Conservation (phyloP, 2,113 vertebrate species). For the Fregetta grallaria region DNA sequence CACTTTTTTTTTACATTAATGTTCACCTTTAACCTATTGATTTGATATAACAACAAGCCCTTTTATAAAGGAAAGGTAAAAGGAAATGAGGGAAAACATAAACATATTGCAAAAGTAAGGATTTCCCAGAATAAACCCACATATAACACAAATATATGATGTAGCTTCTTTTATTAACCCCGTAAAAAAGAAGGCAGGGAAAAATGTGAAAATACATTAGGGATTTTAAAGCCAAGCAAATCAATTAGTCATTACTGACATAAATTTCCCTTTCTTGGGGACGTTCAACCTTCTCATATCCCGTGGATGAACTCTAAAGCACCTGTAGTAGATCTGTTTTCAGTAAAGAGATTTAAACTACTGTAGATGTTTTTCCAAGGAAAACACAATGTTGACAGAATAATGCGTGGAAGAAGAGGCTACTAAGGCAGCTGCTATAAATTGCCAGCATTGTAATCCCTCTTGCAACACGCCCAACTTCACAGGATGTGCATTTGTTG, state of each 20-base stretch:
- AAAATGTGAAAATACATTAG: constrained; percentile 61
- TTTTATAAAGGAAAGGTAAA: constrained; percentile 56
- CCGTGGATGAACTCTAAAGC: constrained; percentile 76
- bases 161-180: constrained; percentile 64
- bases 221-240: constrained; percentile 70
- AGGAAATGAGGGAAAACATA: constrained; percentile 68
- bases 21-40: constrained; percentile 55
- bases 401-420: constrained; percentile 72
- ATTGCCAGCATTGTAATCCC: constrained; percentile 72
- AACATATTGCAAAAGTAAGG: constrained; percentile 62
- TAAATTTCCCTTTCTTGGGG: constrained; percentile 71
- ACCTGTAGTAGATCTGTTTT: constrained; percentile 77
- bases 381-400: constrained; percentile 80
- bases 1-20: not conserved
- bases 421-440: constrained; percentile 73
- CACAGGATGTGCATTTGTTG: constrained; percentile 63
- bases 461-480: constrained; percentile 32
- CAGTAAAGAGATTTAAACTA: constrained; percentile 73
- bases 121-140: constrained; percentile 58
- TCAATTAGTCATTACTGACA: constrained; percentile 76
- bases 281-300: constrained; percentile 70
- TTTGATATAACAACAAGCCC: constrained; percentile 47
- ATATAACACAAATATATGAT: constrained; percentile 50
- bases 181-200: constrained; percentile 51
- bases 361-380: constrained; percentile 77